Evolutionary conservation across 2,797 vertebrate species (phyloP).

Genomic region (Gymnodraco acuticeps): DNA sequence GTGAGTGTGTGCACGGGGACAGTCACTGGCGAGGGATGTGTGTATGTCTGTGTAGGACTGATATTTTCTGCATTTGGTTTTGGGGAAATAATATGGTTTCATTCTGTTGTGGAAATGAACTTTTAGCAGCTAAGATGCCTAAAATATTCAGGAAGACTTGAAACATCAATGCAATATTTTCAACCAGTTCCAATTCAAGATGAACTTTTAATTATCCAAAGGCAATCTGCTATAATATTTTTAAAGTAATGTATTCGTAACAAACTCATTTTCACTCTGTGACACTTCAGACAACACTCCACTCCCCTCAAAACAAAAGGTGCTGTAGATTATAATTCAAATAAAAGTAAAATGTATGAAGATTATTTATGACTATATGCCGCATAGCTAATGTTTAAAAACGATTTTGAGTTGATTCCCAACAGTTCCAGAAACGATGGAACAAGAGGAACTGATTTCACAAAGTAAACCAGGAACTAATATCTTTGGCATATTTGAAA

Average conservation of each 20-base stretch:
- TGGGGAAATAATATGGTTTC: background rate
- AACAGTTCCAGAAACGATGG: background rate
- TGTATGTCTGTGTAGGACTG: background rate
- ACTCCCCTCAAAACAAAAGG: too few relatives aligned
- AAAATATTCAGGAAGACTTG: conserved; percentile 7
- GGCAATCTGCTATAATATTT: background rate
- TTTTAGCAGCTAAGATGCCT: conserved; percentile 4
- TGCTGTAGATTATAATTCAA: too few relatives aligned
- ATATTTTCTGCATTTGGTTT: conserved; percentile 25
- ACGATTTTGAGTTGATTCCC: too few relatives aligned
- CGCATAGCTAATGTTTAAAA: background rate
- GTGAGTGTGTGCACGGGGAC: conserved; percentile 44
- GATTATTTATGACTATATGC: too few relatives aligned
- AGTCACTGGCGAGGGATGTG: conserved; percentile 33
- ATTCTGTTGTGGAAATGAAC: conserved; percentile 16
- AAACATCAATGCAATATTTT: conserved; percentile 1
- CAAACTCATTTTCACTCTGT: too few relatives aligned
- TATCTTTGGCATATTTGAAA: too few relatives aligned
- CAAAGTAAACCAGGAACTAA: too few relatives aligned
- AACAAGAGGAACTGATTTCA: background rate
- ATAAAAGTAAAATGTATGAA: too few relatives aligned
- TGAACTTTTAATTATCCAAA: background rate
- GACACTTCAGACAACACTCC: background rate
- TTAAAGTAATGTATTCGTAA: background rate
- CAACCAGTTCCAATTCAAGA: background rate